These are phyloP conservation scores for Abramis brama DNA, from an alignment of 2,113 vertebrate species.

Conservation along the genomic window DNA sequence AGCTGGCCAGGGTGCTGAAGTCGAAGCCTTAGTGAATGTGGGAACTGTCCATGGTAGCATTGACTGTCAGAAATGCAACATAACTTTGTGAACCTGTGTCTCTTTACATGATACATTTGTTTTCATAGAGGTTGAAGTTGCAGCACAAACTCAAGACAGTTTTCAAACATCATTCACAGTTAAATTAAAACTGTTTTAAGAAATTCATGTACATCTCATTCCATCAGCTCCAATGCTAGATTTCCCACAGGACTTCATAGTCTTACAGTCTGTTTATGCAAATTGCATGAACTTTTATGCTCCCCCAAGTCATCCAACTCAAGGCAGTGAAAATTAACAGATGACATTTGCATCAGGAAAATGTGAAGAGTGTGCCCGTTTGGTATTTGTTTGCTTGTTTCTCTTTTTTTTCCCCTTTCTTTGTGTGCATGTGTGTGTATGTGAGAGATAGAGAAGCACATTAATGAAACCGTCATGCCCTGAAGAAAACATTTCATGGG, in stretches of 20 bases:
- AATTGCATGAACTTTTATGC: conserved; percentile 39
- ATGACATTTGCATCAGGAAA: conserved; percentile 47
- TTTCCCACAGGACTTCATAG: conserved; percentile 3
- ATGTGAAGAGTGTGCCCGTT: conserved; percentile 26
- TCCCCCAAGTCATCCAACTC: conserved; percentile 41
- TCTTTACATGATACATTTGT: background rate
- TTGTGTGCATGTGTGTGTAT: background rate
- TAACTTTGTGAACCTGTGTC: background rate
- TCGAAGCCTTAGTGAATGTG: background rate
- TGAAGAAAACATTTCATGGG: conserved; percentile 44
- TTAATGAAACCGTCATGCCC: conserved; percentile 55
- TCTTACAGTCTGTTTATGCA: conserved; percentile 49
- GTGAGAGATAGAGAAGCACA: conserved; percentile 46
- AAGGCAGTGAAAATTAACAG: conserved; percentile 49
- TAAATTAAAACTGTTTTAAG: background rate
- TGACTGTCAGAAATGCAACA: background rate
- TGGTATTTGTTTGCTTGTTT: conserved; percentile 37
- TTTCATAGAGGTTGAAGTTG: background rate
- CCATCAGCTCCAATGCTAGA: conserved; percentile 15
- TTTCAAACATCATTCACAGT: background rate
- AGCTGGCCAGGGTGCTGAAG: conserved; percentile 30
- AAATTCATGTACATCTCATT: background rate
- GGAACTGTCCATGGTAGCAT: background rate
- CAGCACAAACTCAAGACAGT: background rate
- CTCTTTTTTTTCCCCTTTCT: background rate